Evolutionary conservation across 1,140 invertebrate species (phyloP).

Genomic region (Drosophila yakuba): DNA sequence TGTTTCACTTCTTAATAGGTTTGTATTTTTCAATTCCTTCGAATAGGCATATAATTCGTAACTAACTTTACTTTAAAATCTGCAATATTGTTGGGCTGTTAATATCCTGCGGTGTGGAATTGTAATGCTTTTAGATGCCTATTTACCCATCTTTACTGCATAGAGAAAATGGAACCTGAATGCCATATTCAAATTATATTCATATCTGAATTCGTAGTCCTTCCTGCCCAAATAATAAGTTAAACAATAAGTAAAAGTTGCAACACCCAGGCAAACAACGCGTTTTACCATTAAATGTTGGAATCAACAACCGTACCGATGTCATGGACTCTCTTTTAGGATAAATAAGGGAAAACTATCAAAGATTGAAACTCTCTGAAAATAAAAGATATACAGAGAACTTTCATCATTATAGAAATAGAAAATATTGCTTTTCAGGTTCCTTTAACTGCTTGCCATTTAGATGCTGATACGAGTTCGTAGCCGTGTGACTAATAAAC

Average conservation of each 20-base stretch:
- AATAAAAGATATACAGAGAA: neutral
- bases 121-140: neutral
- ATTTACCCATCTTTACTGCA: neutral
- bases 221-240: constrained; percentile 46
- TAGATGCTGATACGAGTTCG: constrained; percentile 10
- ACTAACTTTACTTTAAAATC: neutral
- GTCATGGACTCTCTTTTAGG: constrained; percentile 20
- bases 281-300: constrained; percentile 5
- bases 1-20: neutral
- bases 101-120: neutral
- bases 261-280: constrained; percentile 30
- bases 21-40: neutral
- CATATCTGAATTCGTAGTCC: constrained; percentile 22
- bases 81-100: neutral
- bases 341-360: neutral
- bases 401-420: constrained; percentile 4
- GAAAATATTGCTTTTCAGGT: neutral
- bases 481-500: constrained; percentile 48
- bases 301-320: constrained; percentile 45
- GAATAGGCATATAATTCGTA: neutral
- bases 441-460: neutral
- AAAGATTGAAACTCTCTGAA: neutral
- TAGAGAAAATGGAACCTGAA: neutral
- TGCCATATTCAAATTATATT: constrained; percentile 9
- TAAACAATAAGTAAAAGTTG: constrained; percentile 51